Evolutionary conservation across 1,140 invertebrate species (phyloP).

Genomic region (Potamilus streckersoni): DNA sequence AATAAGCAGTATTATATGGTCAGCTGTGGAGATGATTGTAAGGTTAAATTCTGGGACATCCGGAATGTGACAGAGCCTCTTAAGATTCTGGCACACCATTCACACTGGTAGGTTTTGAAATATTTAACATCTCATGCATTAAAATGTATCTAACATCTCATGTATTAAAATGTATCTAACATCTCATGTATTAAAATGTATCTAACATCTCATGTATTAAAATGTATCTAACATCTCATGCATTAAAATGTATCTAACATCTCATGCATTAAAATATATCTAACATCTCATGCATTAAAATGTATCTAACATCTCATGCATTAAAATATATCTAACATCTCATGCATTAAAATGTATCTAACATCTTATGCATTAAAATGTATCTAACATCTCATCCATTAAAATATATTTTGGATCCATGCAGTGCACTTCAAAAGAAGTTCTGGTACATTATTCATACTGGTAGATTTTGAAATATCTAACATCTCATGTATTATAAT

Average conservation of each 20-base stretch:
- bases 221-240: background rate
- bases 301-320: background rate
- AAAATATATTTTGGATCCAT: too few relatives aligned
- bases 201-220: background rate
- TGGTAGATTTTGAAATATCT: slow-evolving; percentile 76
- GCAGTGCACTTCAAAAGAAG: slow-evolving; percentile 62
- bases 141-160: background rate
- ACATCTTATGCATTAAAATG: too few relatives aligned
- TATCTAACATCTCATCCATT: too few relatives aligned
- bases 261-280: too few relatives aligned
- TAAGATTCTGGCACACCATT: slow-evolving; percentile 87
- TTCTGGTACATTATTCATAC: slow-evolving; percentile 91
- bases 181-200: background rate
- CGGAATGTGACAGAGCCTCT: slow-evolving; percentile 82
- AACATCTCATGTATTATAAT: background rate
- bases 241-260: too few relatives aligned
- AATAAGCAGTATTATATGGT: slow-evolving; percentile 95
- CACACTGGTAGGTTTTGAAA: slow-evolving; percentile 82
- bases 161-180: background rate
- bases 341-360: too few relatives aligned
- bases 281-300: too few relatives aligned
- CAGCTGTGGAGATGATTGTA: slow-evolving; percentile 95
- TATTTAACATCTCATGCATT: background rate
- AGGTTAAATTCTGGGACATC: slow-evolving; percentile 96
- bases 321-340: background rate